Evolutionary conservation across 2,888 invertebrate species (phyloP), one percentile per base, ranked within the genome.

Genomic region (Chalcis sispes): DNA sequence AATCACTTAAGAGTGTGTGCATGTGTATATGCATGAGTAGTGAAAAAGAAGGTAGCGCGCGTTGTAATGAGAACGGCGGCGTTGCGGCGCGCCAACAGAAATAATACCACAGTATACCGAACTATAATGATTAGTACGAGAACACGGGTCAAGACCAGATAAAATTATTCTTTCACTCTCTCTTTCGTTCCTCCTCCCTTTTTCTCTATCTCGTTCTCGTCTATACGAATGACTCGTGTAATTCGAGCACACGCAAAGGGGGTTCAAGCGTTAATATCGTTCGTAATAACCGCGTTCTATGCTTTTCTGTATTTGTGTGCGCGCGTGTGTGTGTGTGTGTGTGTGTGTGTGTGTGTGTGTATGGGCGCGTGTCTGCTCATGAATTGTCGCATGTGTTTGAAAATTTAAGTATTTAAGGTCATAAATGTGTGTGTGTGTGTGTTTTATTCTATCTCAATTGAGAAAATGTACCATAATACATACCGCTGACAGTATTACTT

Each of bases 141-240:
- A 32, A 25, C 29, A 4, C 20, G 48, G 65, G 65, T 72, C 72
- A 65, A 72, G 65, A 58, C 4, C 72, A 36, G 65, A 72, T 72
- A 65, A 56, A 72, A 72, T 72, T 72, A 32, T 64, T 29, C 13
- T 27, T 36, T 29, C 36, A 15, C 36, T 20, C 36, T 36, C 1
- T 23, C 20, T 58, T 20, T 1, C 7, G 29, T n/a, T 20, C 20
- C 2, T 61, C 42, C 15, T 36, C 10, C 10, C 10, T 36, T 36
- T 13, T 42, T 42, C 15, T 42, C 8, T 8, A 42, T 42, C 8
- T 42, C 42, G 8, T 13, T 42, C 42, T 13, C 7, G 15, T 42
- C 42, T 15, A 15, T 15, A 15, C 4, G 15, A 8, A 42, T 15
- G 42, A 2, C 2, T 13, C 15, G 8, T 15, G 42, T n/a, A 36